Conservation (phyloP, 2,113 vertebrate genomes). For the Vicugna pacos region DNA sequence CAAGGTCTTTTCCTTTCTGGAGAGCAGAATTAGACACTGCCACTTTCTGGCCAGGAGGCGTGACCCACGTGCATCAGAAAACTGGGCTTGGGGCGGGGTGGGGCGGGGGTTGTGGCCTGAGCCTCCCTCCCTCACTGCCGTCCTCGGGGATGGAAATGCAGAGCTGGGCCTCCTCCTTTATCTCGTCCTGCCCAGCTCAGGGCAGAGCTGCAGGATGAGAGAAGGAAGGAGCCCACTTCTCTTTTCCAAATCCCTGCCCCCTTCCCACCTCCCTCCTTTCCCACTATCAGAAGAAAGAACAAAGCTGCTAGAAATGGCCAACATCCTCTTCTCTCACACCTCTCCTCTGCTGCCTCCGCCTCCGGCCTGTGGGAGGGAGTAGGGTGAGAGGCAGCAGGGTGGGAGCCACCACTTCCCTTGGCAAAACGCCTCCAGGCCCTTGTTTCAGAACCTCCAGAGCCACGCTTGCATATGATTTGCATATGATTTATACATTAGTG, state of each 20-base stretch:
- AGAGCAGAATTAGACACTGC: neutral
- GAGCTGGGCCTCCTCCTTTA: too few relatives aligned
- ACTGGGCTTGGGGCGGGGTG: too few relatives aligned
- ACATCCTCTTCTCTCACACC: neutral
- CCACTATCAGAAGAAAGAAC: neutral
- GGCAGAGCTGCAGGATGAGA: neutral
- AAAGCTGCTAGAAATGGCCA: neutral
- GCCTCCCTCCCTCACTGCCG: neutral
- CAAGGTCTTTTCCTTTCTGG: neutral
- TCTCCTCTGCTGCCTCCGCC: neutral
- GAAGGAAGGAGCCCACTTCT: neutral
- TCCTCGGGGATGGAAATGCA: too few relatives aligned
- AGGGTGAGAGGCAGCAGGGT: neutral
- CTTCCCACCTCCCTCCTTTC: neutral
- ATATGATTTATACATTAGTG: neutral
- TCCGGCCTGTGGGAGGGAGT: neutral
- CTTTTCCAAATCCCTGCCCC: neutral
- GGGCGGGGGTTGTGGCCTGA: neutral
- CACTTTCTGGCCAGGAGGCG: neutral
- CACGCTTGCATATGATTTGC: neutral
- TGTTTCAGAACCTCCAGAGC: neutral
- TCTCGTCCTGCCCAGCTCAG: too few relatives aligned
- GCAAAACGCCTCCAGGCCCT: neutral
- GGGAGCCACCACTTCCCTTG: neutral
- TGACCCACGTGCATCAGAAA: neutral